Percentiles rank a stretch among this genome's conserved stretches.
These are phyloP conservation scores for Leptinotarsa rubiginosa DNA, from an alignment of 2,888 invertebrate species.

Conservation along the genomic window DNA sequence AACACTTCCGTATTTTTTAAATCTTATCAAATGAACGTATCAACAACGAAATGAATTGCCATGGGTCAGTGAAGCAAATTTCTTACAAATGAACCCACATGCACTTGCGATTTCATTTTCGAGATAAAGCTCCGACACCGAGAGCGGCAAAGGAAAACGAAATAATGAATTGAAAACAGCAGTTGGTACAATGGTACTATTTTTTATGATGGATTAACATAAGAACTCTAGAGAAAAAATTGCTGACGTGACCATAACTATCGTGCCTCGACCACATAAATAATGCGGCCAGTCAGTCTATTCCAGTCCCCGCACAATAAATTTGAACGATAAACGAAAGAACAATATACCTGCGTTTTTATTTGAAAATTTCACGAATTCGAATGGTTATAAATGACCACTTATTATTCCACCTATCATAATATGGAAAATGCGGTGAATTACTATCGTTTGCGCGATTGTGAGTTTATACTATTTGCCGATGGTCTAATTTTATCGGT, in stretches of 20 bases:
- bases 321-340: constrained; percentile 61
- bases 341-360: constrained; percentile 57
- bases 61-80: not conserved
- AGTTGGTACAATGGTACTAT: constrained; percentile 46
- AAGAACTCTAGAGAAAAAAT: constrained; percentile 53
- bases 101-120: constrained; percentile 22
- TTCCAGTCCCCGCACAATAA: constrained; percentile 61
- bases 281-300: constrained; percentile 59
- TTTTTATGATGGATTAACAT: constrained; percentile 57
- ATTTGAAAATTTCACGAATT: constrained; percentile 60
- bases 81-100: constrained; percentile 19
- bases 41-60: not conserved
- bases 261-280: constrained; percentile 62
- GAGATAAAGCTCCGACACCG: constrained; percentile 7
- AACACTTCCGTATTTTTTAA: too few relatives aligned
- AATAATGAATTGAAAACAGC: constrained; percentile 48
- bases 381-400: constrained; percentile 44
- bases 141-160: constrained; percentile 3
- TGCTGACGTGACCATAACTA: constrained; percentile 62
- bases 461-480: constrained; percentile 23
- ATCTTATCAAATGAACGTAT: not conserved
- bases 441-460: constrained; percentile 33
- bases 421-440: constrained; percentile 33
- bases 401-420: constrained; percentile 39
- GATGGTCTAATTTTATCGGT: constrained; percentile 9